These are phyloP conservation scores for Heterocephalus glaber DNA, from an alignment of 2,113 vertebrate genomes.

Conservation along the genomic window DNA sequence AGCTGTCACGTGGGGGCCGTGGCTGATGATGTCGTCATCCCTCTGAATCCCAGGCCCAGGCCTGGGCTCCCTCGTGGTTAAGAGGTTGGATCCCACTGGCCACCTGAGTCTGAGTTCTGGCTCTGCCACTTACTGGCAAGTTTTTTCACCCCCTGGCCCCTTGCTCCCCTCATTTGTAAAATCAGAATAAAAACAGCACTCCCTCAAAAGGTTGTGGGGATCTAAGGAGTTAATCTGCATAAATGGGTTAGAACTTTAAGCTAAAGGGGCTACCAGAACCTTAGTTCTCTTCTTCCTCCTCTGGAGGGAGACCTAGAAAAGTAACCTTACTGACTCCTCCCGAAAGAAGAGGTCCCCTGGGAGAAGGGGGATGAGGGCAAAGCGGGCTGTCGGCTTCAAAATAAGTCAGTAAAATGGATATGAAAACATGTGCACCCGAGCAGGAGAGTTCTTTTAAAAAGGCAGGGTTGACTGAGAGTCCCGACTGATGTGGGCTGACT, in stretches of 20 bases:
- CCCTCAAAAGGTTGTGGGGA: background rate
- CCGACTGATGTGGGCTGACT: background rate
- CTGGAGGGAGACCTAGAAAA: background rate
- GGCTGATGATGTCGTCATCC: background rate
- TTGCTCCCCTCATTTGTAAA: background rate
- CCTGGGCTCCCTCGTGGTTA: background rate
- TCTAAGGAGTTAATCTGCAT: background rate
- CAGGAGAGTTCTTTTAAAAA: background rate
- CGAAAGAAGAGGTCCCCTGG: background rate
- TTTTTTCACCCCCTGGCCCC: background rate
- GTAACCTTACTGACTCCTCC: background rate
- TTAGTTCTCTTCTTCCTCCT: background rate
- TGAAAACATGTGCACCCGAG: background rate
- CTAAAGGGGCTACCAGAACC: background rate
- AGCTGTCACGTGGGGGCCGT: rapidly evolving
- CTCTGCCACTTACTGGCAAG: background rate
- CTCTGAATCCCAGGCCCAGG: background rate
- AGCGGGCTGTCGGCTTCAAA: background rate
- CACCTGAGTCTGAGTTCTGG: background rate
- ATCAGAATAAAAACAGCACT: constrained; percentile 8
- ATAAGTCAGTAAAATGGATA: background rate
- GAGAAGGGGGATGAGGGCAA: background rate
- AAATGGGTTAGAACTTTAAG: background rate
- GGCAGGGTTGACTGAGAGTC: background rate
- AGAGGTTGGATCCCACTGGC: background rate